Conservation (phyloP, 2,888 invertebrate species). For the Ochropleura leucogaster region DNA sequence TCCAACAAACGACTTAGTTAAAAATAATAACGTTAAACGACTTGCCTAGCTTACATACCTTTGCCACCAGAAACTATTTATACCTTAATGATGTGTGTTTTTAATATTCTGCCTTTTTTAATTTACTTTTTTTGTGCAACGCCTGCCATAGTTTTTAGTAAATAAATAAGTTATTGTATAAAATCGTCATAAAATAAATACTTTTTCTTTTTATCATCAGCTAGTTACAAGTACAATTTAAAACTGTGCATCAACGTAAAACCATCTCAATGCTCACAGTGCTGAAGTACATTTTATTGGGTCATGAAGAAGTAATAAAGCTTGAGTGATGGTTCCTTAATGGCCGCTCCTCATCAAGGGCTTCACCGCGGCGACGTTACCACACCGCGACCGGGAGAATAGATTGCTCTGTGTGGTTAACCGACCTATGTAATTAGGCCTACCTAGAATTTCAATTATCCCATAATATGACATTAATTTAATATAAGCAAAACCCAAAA, state of each 20-base stretch:
- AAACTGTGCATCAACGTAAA: conserved; percentile 10
- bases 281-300: background rate
- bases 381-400: background rate
- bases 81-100: background rate
- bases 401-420: conserved; percentile 17
- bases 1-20: background rate
- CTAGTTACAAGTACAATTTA: background rate
- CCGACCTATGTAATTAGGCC: background rate
- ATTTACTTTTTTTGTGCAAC: too few species aligned
- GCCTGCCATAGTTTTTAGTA: too few species aligned
- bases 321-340: conserved; percentile 26
- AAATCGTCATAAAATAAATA: too few species aligned
- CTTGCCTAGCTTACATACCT: background rate
- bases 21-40: background rate
- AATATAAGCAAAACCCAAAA: too few species aligned
- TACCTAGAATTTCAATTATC: conserved; percentile 1
- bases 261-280: background rate
- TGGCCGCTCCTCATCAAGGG: conserved; percentile 17
- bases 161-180: too few species aligned
- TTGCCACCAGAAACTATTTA: background rate
- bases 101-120: too few species aligned
- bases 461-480: background rate
- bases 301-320: conserved; percentile 25
- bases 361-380: background rate
- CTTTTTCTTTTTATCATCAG: background rate